Conservation (phyloP, 2,888 invertebrate genomes). For the Eutolmus rufibarbis region DNA sequence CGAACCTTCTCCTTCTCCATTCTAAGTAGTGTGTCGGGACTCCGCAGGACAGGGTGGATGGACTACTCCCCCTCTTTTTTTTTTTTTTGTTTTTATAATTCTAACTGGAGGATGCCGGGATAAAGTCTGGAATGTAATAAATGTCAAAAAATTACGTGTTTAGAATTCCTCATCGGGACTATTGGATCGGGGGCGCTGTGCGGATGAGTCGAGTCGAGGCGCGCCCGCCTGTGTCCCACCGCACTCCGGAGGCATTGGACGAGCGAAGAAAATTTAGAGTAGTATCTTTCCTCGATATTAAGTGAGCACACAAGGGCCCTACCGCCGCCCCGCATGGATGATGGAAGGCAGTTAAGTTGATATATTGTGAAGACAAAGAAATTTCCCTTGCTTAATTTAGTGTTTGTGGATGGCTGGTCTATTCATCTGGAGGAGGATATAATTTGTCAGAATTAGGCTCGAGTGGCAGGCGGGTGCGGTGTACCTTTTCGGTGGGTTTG, state of each 20-base stretch:
- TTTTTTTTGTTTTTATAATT: slow-evolving; percentile 43
- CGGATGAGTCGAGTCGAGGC: slow-evolving; percentile 17
- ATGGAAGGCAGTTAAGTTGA: slow-evolving; percentile 29
- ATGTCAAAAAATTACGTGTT: slow-evolving; percentile 50
- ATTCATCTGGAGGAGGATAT: slow-evolving; percentile 13
- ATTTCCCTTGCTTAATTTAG: slow-evolving; percentile 16
- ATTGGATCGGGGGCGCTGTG: slow-evolving; percentile 39
- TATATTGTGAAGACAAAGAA: slow-evolving; percentile 31
- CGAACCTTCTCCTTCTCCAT: not conserved
- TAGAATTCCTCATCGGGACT: slow-evolving; percentile 48
- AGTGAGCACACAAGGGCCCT: slow-evolving; percentile 12
- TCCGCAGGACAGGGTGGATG: not conserved
- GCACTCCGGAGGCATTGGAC: not conserved
- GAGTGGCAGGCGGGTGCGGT: slow-evolving; percentile 7
- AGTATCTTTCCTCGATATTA: not conserved
- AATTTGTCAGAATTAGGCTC: slow-evolving; percentile 39
- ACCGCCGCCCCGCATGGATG: not conserved
- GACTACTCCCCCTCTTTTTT: not conserved
- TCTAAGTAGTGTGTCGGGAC: not conserved
- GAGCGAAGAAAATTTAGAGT: slow-evolving; percentile 6
- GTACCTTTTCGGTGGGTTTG: not conserved
- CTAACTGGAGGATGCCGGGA: slow-evolving; percentile 45
- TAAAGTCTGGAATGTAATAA: slow-evolving; percentile 51
- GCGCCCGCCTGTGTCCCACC: not conserved
- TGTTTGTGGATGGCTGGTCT: slow-evolving; percentile 6